Percentiles rank a stretch among this genome's conserved stretches.
Conservation (phyloP, 2,888 invertebrate genomes). For the Chaitophorus viminalis region DNA sequence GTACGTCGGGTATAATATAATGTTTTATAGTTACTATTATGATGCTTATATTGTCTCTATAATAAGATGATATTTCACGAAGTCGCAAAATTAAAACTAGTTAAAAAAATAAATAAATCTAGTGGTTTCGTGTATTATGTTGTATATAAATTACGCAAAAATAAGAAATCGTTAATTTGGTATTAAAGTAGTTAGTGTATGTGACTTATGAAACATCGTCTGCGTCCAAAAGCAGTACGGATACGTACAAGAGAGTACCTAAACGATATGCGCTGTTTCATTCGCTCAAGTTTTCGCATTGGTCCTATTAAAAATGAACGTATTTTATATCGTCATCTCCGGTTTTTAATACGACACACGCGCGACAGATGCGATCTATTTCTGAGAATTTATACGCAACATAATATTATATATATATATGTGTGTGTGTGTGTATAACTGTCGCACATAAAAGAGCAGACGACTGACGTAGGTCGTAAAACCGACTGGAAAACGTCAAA, state of each 20-base stretch:
- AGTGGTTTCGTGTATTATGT: too few relatives aligned
- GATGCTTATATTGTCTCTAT: too few relatives aligned
- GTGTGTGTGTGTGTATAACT: neutral
- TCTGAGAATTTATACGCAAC: slow-evolving; percentile 23
- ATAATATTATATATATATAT: neutral
- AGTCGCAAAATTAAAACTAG: too few relatives aligned
- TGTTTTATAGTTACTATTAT: too few relatives aligned
- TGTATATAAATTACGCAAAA: too few relatives aligned
- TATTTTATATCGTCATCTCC: neutral
- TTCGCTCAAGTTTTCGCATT: too few relatives aligned
- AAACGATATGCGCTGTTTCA: too few relatives aligned
- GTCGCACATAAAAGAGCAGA: slow-evolving; percentile 7
- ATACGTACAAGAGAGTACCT: neutral
- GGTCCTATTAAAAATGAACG: neutral
- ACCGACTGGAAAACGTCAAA: neutral
- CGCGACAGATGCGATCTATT: neutral
- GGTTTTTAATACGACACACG: slow-evolving; percentile 9
- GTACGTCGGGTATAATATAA: too few relatives aligned
- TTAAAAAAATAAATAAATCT: too few relatives aligned
- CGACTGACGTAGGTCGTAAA: slow-evolving; percentile 5
- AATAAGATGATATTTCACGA: too few relatives aligned
- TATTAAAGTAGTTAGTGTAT: too few relatives aligned
- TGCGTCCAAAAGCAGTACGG: neutral
- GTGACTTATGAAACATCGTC: neutral
- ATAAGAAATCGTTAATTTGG: too few relatives aligned